A percentile compares a stretch with the other conserved stretches of the same genome.
Evolutionary conservation across 2,113 vertebrate genomes (phyloP).

Genomic region (Hemibagrus wyckioides): DNA sequence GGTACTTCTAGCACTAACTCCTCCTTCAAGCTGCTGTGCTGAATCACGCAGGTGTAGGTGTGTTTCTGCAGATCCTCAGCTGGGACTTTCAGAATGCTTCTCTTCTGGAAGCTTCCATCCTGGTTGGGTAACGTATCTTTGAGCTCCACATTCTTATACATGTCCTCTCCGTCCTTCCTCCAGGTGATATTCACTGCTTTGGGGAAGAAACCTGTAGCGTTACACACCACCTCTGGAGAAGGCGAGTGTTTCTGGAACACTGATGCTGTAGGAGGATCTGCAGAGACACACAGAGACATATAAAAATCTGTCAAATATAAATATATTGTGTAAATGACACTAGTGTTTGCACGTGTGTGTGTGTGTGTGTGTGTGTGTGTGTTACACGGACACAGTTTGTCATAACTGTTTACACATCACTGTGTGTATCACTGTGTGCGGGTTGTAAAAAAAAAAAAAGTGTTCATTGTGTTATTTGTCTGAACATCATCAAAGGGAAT

Average conservation of each 20-base stretch:
- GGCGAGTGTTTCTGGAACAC: constrained; percentile 10
- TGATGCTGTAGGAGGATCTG: constrained; percentile 37
- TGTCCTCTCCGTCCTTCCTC: constrained; percentile 44
- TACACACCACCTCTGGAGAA: constrained; percentile 57
- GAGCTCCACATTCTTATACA: constrained; percentile 50
- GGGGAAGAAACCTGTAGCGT: constrained; percentile 64
- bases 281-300: neutral
- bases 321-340: too few relatives aligned
- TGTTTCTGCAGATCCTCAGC: constrained; percentile 27
- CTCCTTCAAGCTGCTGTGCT: constrained; percentile 30
- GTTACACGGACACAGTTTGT: neutral
- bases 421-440: neutral
- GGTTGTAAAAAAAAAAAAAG: neutral
- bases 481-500: too few relatives aligned
- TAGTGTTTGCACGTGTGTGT: neutral
- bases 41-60: constrained; percentile 37
- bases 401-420: neutral
- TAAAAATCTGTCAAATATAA: too few relatives aligned
- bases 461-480: too few relatives aligned
- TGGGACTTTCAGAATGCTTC: constrained; percentile 15
- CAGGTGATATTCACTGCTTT: constrained; percentile 43
- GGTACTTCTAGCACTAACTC: neutral
- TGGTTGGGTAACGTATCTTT: constrained; percentile 57
- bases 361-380: too few relatives aligned
- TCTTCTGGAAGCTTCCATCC: constrained; percentile 63